phyloP scores from a whole-genome alignment of 2,113 vertebrate species.

The Heterotilapia buettikoferi region DNA sequence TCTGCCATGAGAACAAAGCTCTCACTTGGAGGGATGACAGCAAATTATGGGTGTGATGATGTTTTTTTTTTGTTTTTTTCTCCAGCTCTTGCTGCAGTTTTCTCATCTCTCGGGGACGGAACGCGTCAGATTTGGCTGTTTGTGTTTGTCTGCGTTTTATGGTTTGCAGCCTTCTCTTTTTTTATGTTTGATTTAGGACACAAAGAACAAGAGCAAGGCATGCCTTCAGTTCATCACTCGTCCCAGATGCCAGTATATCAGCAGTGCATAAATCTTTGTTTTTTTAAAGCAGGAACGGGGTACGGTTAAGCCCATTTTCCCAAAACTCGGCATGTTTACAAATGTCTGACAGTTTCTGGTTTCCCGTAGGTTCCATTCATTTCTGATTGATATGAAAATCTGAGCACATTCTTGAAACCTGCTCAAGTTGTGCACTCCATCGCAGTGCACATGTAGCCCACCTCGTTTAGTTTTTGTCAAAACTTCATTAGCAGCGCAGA shows the following conservation, averaged over 20 bases:
- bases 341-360: background rate
- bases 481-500: background rate
- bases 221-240: background rate
- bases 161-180: background rate
- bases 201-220: background rate
- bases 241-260: background rate
- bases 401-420: background rate
- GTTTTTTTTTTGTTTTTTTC: background rate
- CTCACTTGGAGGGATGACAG: background rate
- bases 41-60: slow-evolving; percentile 1
- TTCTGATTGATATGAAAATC: background rate
- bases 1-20: slow-evolving; percentile 27
- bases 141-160: background rate
- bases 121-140: background rate
- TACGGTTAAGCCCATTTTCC: background rate
- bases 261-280: background rate
- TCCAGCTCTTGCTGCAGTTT: background rate
- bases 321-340: background rate
- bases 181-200: background rate
- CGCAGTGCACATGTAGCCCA: background rate
- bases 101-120: background rate
- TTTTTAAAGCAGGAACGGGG: background rate
- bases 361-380: background rate
- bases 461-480: background rate
- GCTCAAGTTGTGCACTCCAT: background rate